Evolutionary conservation across 2,888 invertebrate species (phyloP), one percentile per base, ranked within the genome.

Genomic region (Cephus runcator): DNA sequence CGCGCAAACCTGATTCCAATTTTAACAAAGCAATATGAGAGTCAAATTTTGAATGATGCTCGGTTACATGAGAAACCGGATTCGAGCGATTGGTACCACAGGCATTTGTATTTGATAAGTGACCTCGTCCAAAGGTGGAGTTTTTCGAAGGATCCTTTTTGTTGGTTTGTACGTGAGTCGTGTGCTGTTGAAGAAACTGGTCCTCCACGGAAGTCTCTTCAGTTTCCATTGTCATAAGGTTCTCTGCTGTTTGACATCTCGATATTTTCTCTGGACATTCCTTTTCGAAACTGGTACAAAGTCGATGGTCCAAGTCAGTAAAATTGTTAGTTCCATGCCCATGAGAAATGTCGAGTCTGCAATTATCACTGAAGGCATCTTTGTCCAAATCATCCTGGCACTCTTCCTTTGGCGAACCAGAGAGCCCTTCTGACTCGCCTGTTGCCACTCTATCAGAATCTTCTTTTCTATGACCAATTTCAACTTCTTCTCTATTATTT

Each of bases 391-490:
- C 40, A 56, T 56, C 40, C 40, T 56, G 40, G 23, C 4, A 56
- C 6, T 56, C 23, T 15, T 56, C 40, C 23, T 56, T 56, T 56
- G 40, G 40, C 40, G 40, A 56, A 23, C 40, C 40, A 23, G 40
- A 56, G 40, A 56, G 23, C 23, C 6, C 40, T 23, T 56, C 40
- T 9, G 40, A 56, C 40, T 56, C 40, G 40, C 40, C 40, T 23
- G 40, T 83, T 69, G 80, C 83, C 73, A 85, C 84, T 86, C 87
- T 85, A 79, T 90, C 86, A 3, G 87, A 88, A 79, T 90, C 89
- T 76, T 89, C 89, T 80, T 90, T 90, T 9, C 89, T 84, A 80
- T 87, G 87, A 79, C 87, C 83, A 31, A 85, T 83, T n/a, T 76
- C 76, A 69, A 73, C 69, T n/a, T 79, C 79, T 34, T 79, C 79